These are phyloP conservation scores for Emydoidea blandingii DNA, from an alignment of 2,797 vertebrate genomes.

Conservation along the genomic window DNA sequence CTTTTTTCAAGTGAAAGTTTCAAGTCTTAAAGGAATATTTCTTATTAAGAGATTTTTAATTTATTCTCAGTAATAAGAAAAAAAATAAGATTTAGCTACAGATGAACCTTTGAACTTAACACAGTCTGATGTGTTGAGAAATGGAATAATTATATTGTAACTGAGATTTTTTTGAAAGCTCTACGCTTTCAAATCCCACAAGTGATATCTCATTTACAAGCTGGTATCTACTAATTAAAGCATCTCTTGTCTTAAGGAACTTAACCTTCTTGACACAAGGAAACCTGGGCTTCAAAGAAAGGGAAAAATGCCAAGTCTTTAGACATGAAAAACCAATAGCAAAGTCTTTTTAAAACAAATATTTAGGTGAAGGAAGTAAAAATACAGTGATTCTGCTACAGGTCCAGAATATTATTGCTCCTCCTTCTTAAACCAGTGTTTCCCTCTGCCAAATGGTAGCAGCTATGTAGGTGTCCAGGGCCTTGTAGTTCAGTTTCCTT, in stretches of 20 bases:
- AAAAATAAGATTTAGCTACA: slow-evolving; percentile 35
- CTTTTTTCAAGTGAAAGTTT: background rate
- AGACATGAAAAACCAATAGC: background rate
- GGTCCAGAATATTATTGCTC: background rate
- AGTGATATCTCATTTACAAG: slow-evolving; percentile 31
- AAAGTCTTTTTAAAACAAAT: background rate
- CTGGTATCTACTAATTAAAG: slow-evolving; percentile 39
- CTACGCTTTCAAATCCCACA: slow-evolving; percentile 34
- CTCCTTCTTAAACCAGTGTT: background rate
- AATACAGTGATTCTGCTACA: background rate
- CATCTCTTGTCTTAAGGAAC: slow-evolving; percentile 33
- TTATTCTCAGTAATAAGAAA: slow-evolving; percentile 53
- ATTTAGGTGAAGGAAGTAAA: background rate
- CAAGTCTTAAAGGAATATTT: slow-evolving; percentile 1
- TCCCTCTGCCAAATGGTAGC: background rate
- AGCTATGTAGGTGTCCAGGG: background rate
- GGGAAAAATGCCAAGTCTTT: background rate
- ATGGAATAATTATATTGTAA: slow-evolving; percentile 39
- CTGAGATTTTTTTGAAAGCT: slow-evolving; percentile 50
- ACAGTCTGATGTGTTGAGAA: slow-evolving; percentile 42
- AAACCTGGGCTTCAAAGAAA: background rate
- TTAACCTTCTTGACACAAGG: slow-evolving; percentile 16
- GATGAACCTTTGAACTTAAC: slow-evolving; percentile 33
- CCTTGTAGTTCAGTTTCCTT: background rate
- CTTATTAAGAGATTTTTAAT: background rate